Conservation (phyloP, 92 coral and sea anemone species). For the Siderastrea radians region DNA sequence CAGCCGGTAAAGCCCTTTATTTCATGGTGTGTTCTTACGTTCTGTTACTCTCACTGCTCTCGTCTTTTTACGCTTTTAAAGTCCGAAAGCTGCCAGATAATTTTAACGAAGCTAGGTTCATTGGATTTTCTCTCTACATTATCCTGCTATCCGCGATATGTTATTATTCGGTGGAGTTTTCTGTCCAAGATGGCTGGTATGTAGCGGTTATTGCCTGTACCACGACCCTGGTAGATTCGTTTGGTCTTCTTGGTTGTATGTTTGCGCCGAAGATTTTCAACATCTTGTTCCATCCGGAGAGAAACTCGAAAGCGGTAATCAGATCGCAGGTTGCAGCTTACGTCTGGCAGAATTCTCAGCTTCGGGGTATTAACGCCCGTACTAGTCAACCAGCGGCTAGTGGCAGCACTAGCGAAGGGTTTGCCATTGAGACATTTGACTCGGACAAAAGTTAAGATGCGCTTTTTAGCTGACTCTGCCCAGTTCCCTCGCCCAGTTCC, state of each 20-base stretch:
- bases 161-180: slow-evolving; percentile 38
- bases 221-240: slow-evolving; percentile 54
- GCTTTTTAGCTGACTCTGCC: too few relatives aligned
- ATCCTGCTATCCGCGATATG: slow-evolving; percentile 33
- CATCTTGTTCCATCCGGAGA: slow-evolving; percentile 61
- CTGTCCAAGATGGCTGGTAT: slow-evolving; percentile 64
- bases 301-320: slow-evolving; percentile 32
- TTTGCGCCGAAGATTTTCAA: slow-evolving; percentile 52
- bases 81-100: slow-evolving; percentile 41
- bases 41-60: slow-evolving; percentile 34
- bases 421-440: not conserved
- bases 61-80: slow-evolving; percentile 44
- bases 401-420: not conserved
- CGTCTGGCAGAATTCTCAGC: slow-evolving; percentile 8
- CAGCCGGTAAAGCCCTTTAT: slow-evolving; percentile 22
- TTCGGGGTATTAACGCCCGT: not conserved
- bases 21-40: slow-evolving; percentile 32
- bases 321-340: slow-evolving; percentile 56
- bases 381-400: not conserved
- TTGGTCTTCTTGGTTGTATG: slow-evolving; percentile 68
- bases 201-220: slow-evolving; percentile 55
- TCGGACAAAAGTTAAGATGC: not conserved
- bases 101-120: slow-evolving; percentile 42
- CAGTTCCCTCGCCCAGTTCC: too few relatives aligned
- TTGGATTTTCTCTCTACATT: slow-evolving; percentile 28